Evolutionary conservation across 35 echinoderm and acorn worm species (phyloP).

Genomic region (Holothuria glaberrima): DNA sequence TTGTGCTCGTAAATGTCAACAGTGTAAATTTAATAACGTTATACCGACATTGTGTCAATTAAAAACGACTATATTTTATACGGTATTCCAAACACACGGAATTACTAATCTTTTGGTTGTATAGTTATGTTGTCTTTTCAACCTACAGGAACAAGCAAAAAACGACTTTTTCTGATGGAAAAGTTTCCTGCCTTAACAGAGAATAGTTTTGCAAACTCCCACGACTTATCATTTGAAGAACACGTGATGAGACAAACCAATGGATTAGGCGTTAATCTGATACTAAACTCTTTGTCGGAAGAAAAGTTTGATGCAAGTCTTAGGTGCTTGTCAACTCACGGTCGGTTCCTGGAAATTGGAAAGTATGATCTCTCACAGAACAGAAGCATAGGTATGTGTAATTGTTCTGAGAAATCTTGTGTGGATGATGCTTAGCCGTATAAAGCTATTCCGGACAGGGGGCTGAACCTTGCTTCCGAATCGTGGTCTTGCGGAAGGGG

Average conservation of each 20-base stretch:
- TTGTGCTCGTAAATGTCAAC: too few species aligned
- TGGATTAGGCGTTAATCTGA: conserved; percentile 77
- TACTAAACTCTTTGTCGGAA: conserved; percentile 82
- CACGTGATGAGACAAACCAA: conserved; percentile 77
- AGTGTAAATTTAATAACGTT: too few species aligned
- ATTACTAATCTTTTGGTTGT: too few species aligned
- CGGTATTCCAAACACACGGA: too few species aligned
- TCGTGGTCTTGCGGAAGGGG: too few species aligned
- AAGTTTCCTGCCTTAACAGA: conserved; percentile 71
- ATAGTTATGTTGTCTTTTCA: too few species aligned
- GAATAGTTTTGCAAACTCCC: conserved; percentile 78
- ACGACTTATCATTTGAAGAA: conserved; percentile 79
- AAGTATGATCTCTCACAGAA: conserved; percentile 96
- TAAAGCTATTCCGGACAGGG: too few species aligned
- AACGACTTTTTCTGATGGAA: conserved; percentile 69
- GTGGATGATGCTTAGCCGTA: too few species aligned
- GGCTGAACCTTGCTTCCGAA: too few species aligned
- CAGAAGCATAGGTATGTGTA: conserved; percentile 77
- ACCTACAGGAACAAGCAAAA: conserved; percentile 78
- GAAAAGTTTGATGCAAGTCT: conserved; percentile 90
- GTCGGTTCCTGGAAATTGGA: conserved; percentile 92
- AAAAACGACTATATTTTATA: too few species aligned
- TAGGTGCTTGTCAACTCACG: conserved; percentile 79
- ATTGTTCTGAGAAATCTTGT: too few species aligned
- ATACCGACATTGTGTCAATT: too few species aligned